A percentile compares a stretch with the other conserved stretches of the same genome.
Evolutionary conservation across 2,113 vertebrate species (phyloP).

Genomic region (Malaclemys terrapin): DNA sequence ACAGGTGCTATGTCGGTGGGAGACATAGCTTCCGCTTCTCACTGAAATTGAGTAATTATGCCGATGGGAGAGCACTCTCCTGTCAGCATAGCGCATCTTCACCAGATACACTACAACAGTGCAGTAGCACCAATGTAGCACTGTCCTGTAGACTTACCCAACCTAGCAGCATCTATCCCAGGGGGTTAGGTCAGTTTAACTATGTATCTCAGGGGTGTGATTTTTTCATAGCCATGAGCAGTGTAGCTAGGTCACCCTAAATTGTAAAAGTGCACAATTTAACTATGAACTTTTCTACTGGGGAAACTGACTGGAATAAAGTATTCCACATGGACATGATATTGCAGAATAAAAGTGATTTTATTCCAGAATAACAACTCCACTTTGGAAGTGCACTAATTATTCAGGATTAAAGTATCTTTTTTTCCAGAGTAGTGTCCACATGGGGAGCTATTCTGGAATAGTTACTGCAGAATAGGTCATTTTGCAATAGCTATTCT

Average conservation of each 20-base stretch:
- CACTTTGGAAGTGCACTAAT: rapidly evolving
- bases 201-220: background rate
- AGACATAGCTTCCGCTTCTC: too few relatives aligned
- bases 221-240: background rate
- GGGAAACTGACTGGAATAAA: rapidly evolving
- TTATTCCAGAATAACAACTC: rapidly evolving
- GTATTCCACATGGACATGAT: too few relatives aligned
- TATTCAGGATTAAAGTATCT: background rate
- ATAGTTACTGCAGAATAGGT: background rate
- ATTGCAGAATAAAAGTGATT: background rate
- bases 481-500: background rate
- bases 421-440: background rate
- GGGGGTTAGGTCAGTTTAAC: background rate
- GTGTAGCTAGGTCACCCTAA: background rate
- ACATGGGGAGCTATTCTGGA: background rate
- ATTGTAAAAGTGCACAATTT: background rate
- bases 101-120: too few relatives aligned
- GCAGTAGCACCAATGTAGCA: too few relatives aligned
- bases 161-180: background rate
- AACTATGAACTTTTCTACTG: background rate
- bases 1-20: too few relatives aligned
- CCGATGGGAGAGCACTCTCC: too few relatives aligned
- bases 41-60: too few relatives aligned
- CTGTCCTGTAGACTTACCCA: too few relatives aligned
- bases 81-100: too few relatives aligned